Base-by-base conservation (phyloP, 2,888 invertebrate genomes). In the Chironomus tentans region DNA sequence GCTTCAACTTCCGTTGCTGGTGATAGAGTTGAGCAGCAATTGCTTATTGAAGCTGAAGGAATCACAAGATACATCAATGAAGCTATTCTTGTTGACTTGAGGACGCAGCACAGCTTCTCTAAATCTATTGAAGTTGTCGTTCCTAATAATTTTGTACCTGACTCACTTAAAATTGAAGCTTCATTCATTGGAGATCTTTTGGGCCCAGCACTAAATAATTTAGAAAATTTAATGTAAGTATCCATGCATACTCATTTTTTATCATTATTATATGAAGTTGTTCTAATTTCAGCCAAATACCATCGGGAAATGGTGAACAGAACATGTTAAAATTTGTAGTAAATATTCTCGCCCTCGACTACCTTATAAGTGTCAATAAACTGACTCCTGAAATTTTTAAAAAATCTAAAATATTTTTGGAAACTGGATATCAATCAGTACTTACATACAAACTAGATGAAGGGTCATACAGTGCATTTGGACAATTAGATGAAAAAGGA, bases 391-490 rank as follows among this genome's bases (percentile, higher is more conserved):
- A 87, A 0, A 86, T 94, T 46, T 86, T 88, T 80, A 84, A 85
- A 4, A 89, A 90, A 80, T 86, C 87, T 0, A 81, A 84, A 65
- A 82, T 81, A 76, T 84, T 80, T 78, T 79, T 84, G 13, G 83
- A 83, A 79, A 79, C 83, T 88, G 94, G 94, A 1, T 93, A 92
- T 80, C 92, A 92, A 80, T 87, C 91, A 6, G 92, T 94, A 80
- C 83, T 94, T 77, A 91, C 89, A 77, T 94, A 92, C 81, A 86
- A 88, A 68, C 92, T 92, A 79, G 85, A 87, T 0, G 89, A 91
- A 77, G 93, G 93, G 0, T 93, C 93, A 0, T 93, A 92, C 83
- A 92, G 93, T 65, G 92, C 93, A 0, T 94, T 94, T 80, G 93
- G 94, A 0, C 84, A 88, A 10, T 2, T 1, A 10, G 38, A 38